Conservation (phyloP, 2,797 vertebrate species). For the Characodon lateralis region DNA sequence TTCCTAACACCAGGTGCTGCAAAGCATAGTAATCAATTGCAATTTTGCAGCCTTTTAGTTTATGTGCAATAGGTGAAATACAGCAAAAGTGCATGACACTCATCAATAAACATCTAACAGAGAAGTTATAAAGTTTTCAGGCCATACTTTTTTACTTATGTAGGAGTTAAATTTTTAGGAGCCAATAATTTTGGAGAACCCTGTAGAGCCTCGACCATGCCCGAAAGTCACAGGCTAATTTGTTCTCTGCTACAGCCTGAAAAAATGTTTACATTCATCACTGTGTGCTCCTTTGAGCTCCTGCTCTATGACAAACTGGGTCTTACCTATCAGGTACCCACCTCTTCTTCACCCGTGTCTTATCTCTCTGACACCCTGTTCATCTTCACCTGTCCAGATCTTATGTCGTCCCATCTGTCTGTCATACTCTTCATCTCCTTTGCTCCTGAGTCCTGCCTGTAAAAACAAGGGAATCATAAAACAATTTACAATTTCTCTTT, state of each 20-base stretch:
- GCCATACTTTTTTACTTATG: background rate
- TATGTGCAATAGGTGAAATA: too few species aligned
- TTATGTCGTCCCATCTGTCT: constrained; percentile 6
- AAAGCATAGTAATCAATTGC: too few species aligned
- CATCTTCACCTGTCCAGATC: constrained; percentile 17
- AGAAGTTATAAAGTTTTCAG: too few species aligned
- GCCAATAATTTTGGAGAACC: background rate
- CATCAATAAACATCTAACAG: too few species aligned
- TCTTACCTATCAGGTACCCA: constrained; percentile 8
- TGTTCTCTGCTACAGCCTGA: background rate
- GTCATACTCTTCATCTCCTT: background rate
- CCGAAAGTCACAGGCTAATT: background rate
- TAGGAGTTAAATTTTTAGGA: background rate
- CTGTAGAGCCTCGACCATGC: background rate
- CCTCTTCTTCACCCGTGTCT: constrained; percentile 1
- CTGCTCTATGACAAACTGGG: constrained; percentile 2
- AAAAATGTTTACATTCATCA: background rate
- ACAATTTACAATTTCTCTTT: background rate
- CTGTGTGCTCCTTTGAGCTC: background rate
- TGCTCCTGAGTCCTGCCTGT: background rate
- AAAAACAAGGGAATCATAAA: background rate
- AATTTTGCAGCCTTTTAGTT: too few species aligned
- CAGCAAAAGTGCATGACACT: too few species aligned
- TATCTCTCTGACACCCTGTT: constrained; percentile 11
- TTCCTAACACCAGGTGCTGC: too few species aligned